Percentiles rank a stretch among this genome's conserved stretches.
phyloP scores from a whole-genome alignment of 2,797 vertebrate species.

The Channallabes apus region DNA sequence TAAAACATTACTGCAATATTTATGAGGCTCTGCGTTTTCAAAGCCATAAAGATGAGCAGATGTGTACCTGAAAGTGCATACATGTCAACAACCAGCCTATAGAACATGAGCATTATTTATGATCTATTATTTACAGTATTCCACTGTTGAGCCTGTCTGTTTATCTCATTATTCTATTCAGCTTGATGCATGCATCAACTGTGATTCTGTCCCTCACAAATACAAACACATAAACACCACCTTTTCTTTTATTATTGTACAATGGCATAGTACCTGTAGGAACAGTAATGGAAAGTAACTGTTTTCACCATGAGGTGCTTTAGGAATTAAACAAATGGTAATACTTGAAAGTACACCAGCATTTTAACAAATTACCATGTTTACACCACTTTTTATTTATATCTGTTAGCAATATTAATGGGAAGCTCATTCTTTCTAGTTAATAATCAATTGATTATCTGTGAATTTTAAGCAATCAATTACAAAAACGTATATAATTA shows the following conservation, averaged over 20 bases:
- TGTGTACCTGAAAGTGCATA: neutral
- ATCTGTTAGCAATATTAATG: neutral
- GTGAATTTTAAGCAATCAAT: too few species aligned
- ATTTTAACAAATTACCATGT: neutral
- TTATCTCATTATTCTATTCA: neutral
- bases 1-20: conserved; percentile 46
- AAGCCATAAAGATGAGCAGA: conserved; percentile 38
- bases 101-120: neutral
- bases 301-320: neutral
- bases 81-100: neutral
- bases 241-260: neutral
- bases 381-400: neutral
- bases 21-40: conserved; percentile 26
- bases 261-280: neutral
- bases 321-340: neutral
- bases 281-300: neutral
- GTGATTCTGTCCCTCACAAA: neutral
- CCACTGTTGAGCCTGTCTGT: neutral
- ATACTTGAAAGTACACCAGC: neutral
- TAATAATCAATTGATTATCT: too few species aligned
- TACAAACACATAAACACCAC: neutral
- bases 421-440: too few species aligned
- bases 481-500: too few species aligned
- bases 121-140: neutral
- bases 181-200: neutral